These are phyloP conservation scores for Linurgus olivaceus DNA, from an alignment of 2,797 vertebrate genomes.

Conservation along the genomic window DNA sequence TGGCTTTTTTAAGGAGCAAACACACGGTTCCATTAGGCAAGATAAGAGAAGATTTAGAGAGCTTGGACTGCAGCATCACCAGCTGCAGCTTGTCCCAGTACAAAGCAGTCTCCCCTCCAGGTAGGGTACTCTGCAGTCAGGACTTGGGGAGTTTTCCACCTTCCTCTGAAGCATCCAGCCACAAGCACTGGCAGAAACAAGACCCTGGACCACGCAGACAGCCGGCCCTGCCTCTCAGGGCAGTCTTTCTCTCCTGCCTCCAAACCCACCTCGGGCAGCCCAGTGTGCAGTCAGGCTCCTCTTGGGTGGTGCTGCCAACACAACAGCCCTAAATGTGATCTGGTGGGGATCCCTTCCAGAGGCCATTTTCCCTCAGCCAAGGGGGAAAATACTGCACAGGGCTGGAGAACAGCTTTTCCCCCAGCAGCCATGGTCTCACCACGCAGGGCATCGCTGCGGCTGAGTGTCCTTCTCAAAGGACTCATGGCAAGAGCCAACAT, in stretches of 20 bases:
- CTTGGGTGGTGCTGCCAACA: neutral
- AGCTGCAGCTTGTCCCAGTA: neutral
- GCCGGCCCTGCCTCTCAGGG: fast-evolving
- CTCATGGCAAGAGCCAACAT: neutral
- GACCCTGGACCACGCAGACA: neutral
- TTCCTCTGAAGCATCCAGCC: slow-evolving; percentile 70
- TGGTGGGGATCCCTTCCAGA: neutral
- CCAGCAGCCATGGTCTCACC: neutral
- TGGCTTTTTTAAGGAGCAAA: neutral
- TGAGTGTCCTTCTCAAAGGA: neutral
- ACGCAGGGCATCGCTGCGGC: fast-evolving
- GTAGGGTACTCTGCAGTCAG: neutral
- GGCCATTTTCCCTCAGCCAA: neutral
- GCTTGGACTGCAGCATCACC: neutral
- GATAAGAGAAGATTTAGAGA: neutral
- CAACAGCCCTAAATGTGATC: neutral
- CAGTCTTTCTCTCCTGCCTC: neutral
- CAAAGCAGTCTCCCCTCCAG: neutral
- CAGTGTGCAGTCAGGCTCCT: neutral
- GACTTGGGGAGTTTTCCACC: slow-evolving; percentile 15
- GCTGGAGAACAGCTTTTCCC: neutral
- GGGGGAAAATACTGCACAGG: fast-evolving
- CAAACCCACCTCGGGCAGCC: neutral
- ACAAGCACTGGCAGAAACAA: slow-evolving; percentile 51
- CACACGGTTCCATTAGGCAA: neutral